Evolutionary conservation across 2,888 invertebrate species (phyloP).

Genomic region (Lottia gigantea): DNA sequence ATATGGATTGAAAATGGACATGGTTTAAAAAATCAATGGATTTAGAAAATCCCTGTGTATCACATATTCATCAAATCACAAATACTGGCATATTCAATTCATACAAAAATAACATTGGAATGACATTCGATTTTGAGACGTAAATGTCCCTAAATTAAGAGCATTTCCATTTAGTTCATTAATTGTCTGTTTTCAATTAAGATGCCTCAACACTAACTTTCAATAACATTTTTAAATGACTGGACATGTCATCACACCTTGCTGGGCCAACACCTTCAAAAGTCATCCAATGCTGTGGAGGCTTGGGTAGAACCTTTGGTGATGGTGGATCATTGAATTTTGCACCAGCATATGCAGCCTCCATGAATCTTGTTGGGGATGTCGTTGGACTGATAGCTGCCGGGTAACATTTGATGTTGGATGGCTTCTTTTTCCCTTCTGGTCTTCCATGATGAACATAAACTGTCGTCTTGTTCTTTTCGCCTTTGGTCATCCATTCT

Average conservation of each 20-base stretch:
- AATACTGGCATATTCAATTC: conserved; percentile 32
- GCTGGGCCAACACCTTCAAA: conserved; percentile 23
- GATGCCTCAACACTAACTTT: conserved; percentile 55
- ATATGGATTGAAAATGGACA: conserved; percentile 26
- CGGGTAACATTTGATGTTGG: conserved; percentile 14
- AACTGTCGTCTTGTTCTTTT: neutral
- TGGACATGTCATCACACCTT: conserved; percentile 54
- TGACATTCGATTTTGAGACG: conserved; percentile 30
- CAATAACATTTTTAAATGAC: conserved; percentile 62
- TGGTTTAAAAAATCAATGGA: conserved; percentile 38
- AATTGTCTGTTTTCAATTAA: conserved; percentile 13
- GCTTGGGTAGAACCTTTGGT: conserved; percentile 82
- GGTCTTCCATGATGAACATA: conserved; percentile 13
- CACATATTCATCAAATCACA: conserved; percentile 33
- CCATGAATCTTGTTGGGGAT: conserved; percentile 5
- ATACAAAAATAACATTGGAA: conserved; percentile 40
- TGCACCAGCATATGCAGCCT: conserved; percentile 75
- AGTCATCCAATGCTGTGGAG: conserved; percentile 81
- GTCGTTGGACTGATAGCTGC: conserved; percentile 7
- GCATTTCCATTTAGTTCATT: conserved; percentile 12
- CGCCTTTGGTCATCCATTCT: neutral
- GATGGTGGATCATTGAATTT: conserved; percentile 87
- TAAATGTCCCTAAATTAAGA: neutral
- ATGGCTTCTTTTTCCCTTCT: conserved; percentile 15
- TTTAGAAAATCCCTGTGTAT: conserved; percentile 33